Conservation (phyloP, 1,140 invertebrate genomes). For the Neodiprion virginianus region DNA sequence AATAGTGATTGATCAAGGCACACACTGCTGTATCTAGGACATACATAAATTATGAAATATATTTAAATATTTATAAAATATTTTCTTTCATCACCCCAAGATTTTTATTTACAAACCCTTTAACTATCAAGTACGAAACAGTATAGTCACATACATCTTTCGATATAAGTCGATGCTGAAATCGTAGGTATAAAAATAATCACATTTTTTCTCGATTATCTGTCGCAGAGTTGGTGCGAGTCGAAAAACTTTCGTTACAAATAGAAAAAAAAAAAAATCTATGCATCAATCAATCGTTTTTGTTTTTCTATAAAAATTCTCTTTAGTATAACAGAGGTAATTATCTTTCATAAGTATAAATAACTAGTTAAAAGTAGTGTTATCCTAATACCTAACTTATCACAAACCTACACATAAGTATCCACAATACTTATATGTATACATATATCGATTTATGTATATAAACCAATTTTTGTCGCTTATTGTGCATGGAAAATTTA, state of each 20-base stretch:
- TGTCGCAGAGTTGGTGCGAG: background rate
- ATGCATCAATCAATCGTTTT: background rate
- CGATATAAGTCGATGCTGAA: background rate
- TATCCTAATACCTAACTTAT: slow-evolving; percentile 43
- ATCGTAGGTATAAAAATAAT: slow-evolving; percentile 2
- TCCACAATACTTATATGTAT: slow-evolving; percentile 56
- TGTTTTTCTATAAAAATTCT: slow-evolving; percentile 3
- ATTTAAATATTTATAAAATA: slow-evolving; percentile 8
- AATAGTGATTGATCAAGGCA: background rate
- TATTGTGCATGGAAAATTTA: slow-evolving; percentile 1
- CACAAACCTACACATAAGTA: slow-evolving; percentile 47
- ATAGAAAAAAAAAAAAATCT: background rate
- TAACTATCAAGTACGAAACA: background rate
- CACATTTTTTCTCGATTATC: background rate
- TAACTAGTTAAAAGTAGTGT: slow-evolving; percentile 33
- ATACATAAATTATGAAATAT: background rate
- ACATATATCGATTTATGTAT: slow-evolving; percentile 31
- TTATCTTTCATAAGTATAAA: slow-evolving; percentile 39
- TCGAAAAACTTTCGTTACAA: background rate
- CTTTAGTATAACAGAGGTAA: slow-evolving; percentile 8
- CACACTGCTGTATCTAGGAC: background rate
- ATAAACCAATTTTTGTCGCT: slow-evolving; percentile 42
- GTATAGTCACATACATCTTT: background rate
- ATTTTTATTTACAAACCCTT: background rate
- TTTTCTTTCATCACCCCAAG: background rate